Base-by-base conservation (phyloP, 2,113 vertebrate species). In the Chamaetylas fuelleborni region DNA sequence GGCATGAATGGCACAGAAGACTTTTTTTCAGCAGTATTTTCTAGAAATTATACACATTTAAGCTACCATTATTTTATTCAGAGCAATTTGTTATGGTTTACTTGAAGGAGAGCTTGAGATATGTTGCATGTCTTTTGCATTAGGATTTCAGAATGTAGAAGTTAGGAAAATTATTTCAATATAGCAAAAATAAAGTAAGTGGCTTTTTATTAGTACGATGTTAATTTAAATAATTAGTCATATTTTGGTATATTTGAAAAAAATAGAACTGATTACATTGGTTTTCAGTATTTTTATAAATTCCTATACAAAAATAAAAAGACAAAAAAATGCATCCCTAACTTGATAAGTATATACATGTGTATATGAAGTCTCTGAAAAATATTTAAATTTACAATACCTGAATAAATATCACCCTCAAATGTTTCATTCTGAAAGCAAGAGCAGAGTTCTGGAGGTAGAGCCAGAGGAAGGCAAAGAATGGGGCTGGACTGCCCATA, bases 1-100 rank as follows among this genome's bases (percentile, higher is more conserved):
- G 96, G 95, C 96, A 93, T 57, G 25, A 88, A 78, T 28, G 69
- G 31, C 48, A 91, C 81, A 60, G 67, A 86, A 60, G 43, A 78
- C 16, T 24, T 73, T 73, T 76, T 80, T 24, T 26, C 43, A 62
- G 43, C 6, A 15, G 28, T 70, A 50, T 70, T 86, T 90, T 92
- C 71, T 60, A 33, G 26, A 90, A 57, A 12, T 34, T 6, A 56
- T 69, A 45, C 70, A 86, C 24, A 53, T 83, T 81, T 78, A 66
- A 78, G 5, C 15, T 33, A 47, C 3, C 9, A 33, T 74, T 74
- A 26, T 56, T 83, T 83, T 38, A 81, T 60, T 71, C 25, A 64
- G 29, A 81, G 6, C 14, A 67, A 88, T 43, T 54, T 70, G 9
- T 57, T 84, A 47, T 4, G 4, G 8, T 57, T 79, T 94, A 42